Conservation (phyloP, 2,888 invertebrate genomes). For the Amiota minor region DNA sequence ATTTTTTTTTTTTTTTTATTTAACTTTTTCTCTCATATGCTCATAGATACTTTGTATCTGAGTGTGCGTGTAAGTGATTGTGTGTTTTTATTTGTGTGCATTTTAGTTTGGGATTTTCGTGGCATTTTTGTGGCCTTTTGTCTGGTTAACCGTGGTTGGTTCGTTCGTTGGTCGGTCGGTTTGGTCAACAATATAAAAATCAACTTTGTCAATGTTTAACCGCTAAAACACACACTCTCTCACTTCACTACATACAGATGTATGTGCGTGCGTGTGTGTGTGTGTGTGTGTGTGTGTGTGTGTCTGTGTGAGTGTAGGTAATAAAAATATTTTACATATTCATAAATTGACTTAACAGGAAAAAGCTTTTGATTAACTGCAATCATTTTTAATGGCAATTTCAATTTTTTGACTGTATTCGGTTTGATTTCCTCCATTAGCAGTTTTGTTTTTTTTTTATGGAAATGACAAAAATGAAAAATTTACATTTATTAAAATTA, state of each 20-base stretch:
- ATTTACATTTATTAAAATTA: too few relatives aligned
- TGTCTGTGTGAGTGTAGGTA: too few relatives aligned
- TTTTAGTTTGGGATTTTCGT: constrained; percentile 72
- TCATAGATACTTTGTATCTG: constrained; percentile 9
- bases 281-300: too few relatives aligned
- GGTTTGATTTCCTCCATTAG: too few relatives aligned
- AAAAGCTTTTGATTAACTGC: constrained; percentile 66
- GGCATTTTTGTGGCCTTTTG: constrained; percentile 72
- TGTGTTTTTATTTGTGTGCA: constrained; percentile 59
- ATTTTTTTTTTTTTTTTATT: constrained; percentile 26
- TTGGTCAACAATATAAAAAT: constrained; percentile 59
- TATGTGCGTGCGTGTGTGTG: too few relatives aligned
- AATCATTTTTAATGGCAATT: constrained; percentile 31
- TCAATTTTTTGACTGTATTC: too few relatives aligned
- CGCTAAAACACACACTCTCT: constrained; percentile 51
- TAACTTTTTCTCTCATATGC: background rate
- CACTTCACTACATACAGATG: background rate
- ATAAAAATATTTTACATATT: background rate
- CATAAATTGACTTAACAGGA: constrained; percentile 64
- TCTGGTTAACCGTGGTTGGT: constrained; percentile 73
- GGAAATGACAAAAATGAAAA: too few relatives aligned
- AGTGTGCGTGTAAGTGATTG: constrained; percentile 24
- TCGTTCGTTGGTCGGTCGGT: constrained; percentile 33
- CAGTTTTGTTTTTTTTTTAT: too few relatives aligned
- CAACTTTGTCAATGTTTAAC: constrained; percentile 61